These are phyloP conservation scores for Chaetorhynchus papuensis DNA, from an alignment of 2,113 vertebrate species.

Conservation along the genomic window DNA sequence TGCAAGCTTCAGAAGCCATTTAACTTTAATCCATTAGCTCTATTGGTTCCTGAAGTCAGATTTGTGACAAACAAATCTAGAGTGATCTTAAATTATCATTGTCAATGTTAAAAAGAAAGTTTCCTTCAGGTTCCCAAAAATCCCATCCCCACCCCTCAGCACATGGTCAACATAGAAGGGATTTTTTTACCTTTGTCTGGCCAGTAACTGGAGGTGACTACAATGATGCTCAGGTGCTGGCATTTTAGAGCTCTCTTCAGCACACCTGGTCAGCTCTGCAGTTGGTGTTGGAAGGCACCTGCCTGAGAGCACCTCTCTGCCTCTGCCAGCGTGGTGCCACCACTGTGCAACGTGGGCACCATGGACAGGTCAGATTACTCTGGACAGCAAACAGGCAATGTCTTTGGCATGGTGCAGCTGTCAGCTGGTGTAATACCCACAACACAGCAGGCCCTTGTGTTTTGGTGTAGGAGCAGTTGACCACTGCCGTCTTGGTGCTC, in stretches of 20 bases:
- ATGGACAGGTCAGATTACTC: not conserved
- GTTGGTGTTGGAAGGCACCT: not conserved
- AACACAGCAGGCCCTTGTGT: not conserved
- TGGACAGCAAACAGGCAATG: not conserved
- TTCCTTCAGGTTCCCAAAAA: not conserved
- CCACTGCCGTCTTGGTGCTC: no score
- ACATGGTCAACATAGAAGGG: not conserved
- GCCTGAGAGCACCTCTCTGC: not conserved
- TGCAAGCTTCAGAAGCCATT: not conserved
- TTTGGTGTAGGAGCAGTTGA: not conserved
- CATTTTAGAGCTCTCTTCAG: not conserved
- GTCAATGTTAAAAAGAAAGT: not conserved
- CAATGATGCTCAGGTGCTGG: rapidly evolving
- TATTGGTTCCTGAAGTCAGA: not conserved
- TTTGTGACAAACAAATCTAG: not conserved
- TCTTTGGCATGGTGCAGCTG: not conserved
- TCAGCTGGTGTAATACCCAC: not conserved
- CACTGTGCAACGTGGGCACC: not conserved
- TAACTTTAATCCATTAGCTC: not conserved
- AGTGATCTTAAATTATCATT: not conserved
- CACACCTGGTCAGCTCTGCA: not conserved
- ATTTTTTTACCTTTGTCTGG: not conserved
- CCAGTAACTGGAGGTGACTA: not conserved
- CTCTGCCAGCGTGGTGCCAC: not conserved
- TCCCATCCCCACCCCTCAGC: not conserved